Evolutionary conservation across 2,888 invertebrate species (phyloP).

Genomic region (Euclidia mi): DNA sequence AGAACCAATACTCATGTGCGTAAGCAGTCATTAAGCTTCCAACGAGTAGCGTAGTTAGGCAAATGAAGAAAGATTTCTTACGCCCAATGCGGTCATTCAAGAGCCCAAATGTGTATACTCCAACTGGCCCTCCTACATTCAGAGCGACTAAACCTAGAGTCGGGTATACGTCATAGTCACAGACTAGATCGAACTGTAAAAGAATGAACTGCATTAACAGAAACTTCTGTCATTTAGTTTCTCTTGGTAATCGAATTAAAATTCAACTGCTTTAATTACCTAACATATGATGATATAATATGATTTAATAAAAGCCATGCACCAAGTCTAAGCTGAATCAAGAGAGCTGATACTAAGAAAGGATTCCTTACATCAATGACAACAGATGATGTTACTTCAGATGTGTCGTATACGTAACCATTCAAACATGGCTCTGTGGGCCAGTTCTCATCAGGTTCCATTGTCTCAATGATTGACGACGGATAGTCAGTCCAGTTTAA

Average conservation of each 20-base stretch:
- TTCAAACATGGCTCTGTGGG: constrained; percentile 92
- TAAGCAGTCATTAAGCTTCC: constrained; percentile 95
- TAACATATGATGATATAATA: too few species aligned
- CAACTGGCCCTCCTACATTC: constrained; percentile 96
- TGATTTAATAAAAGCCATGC: too few species aligned
- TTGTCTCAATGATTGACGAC: constrained; percentile 65
- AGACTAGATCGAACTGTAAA: constrained; percentile 96
- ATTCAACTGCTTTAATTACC: too few species aligned
- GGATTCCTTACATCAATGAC: constrained; percentile 93
- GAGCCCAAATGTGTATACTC: constrained; percentile 96
- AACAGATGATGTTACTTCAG: constrained; percentile 93
- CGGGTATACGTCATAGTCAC: constrained; percentile 96
- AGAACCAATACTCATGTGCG: constrained; percentile 94
- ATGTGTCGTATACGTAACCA: constrained; percentile 95
- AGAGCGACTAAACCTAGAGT: constrained; percentile 96
- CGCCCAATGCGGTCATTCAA: constrained; percentile 97
- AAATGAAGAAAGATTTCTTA: constrained; percentile 95
- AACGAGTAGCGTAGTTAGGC: constrained; percentile 94
- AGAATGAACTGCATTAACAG: constrained; percentile 26
- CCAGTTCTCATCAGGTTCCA: constrained; percentile 89
- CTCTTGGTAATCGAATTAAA: too few species aligned
- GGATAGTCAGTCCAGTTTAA: constrained; percentile 92
- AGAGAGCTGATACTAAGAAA: not conserved
- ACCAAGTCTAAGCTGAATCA: too few species aligned
- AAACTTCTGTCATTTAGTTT: too few species aligned